phyloP scores from a whole-genome alignment of 2,113 vertebrate species.

The Podiceps cristatus region DNA sequence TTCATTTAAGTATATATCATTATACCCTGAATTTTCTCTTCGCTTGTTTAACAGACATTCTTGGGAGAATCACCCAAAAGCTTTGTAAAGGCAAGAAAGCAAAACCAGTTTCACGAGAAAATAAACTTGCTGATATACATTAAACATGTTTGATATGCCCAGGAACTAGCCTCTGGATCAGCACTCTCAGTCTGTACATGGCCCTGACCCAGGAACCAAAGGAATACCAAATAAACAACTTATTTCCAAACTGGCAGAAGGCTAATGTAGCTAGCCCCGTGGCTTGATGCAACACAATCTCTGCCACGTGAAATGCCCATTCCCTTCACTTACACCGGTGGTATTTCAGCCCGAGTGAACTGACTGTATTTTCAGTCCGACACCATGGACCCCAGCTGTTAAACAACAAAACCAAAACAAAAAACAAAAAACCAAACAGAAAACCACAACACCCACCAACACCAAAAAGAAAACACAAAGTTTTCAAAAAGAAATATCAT shows the following conservation, averaged over 20 bases:
- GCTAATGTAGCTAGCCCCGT: not conserved
- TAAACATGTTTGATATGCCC: rapidly evolving
- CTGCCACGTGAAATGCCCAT: not conserved
- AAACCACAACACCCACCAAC: not conserved
- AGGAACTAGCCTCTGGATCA: not conserved
- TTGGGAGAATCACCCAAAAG: not conserved
- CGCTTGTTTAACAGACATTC: not conserved
- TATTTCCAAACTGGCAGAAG: not conserved
- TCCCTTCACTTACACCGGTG: not conserved
- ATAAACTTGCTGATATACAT: not conserved
- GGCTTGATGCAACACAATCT: not conserved
- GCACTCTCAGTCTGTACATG: not conserved
- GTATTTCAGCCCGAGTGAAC: not conserved
- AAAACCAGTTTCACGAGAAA: not conserved
- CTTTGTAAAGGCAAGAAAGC: not conserved
- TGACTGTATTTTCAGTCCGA: not conserved
- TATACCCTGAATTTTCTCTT: not conserved
- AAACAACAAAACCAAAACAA: not conserved
- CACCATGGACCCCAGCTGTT: not conserved
- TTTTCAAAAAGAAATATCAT: not conserved
- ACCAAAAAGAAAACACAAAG: not conserved
- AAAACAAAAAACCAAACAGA: no score
- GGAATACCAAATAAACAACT: not conserved
- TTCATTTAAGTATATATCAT: not conserved
- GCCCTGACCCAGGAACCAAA: not conserved